These are phyloP conservation scores for Bembecia ichneumoniformis DNA, from an alignment of 2,888 invertebrate genomes.

Conservation along the genomic window DNA sequence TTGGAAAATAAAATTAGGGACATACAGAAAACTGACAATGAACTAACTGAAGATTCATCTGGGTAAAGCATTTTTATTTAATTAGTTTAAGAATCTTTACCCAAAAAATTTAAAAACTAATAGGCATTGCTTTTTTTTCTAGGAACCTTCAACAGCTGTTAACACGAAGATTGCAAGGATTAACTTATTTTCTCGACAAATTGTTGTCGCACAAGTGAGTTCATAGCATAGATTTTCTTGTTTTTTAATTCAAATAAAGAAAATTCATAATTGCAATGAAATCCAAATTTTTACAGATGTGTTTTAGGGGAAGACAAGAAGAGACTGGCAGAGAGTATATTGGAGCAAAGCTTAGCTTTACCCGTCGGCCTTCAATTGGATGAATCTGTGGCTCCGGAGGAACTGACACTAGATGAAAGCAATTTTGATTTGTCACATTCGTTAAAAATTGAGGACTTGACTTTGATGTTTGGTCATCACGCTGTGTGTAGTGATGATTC, in stretches of 20 bases:
- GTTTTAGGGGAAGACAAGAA: conserved; percentile 65
- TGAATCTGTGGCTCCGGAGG: conserved; percentile 59
- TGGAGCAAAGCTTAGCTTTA: conserved; percentile 62
- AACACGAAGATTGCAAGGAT: conserved; percentile 75
- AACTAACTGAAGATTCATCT: conserved; percentile 33
- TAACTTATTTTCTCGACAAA: conserved; percentile 77
- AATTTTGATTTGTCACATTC: conserved; percentile 57
- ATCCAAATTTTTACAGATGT: conserved; percentile 38
- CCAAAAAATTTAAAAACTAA: too few species aligned
- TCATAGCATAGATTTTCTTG: not conserved
- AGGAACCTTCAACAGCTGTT: conserved; percentile 67
- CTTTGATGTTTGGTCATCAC: conserved; percentile 65
- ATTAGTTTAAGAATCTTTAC: too few species aligned
- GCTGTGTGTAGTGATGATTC: conserved; percentile 38
- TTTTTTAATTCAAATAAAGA: not conserved
- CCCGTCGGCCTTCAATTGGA: conserved; percentile 62
- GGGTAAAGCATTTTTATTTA: conserved; percentile 27
- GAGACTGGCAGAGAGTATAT: conserved; percentile 58
- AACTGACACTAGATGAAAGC: conserved; percentile 59
- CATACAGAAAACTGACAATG: conserved; percentile 48
- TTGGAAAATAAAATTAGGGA: conserved; percentile 58
- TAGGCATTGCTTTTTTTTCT: conserved; percentile 17
- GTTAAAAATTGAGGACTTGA: conserved; percentile 57
- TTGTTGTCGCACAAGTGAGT: conserved; percentile 74
- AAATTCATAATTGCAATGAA: not conserved